These are phyloP conservation scores for Penaeus indicus DNA, from an alignment of 1,140 invertebrate genomes.

Conservation along the genomic window DNA sequence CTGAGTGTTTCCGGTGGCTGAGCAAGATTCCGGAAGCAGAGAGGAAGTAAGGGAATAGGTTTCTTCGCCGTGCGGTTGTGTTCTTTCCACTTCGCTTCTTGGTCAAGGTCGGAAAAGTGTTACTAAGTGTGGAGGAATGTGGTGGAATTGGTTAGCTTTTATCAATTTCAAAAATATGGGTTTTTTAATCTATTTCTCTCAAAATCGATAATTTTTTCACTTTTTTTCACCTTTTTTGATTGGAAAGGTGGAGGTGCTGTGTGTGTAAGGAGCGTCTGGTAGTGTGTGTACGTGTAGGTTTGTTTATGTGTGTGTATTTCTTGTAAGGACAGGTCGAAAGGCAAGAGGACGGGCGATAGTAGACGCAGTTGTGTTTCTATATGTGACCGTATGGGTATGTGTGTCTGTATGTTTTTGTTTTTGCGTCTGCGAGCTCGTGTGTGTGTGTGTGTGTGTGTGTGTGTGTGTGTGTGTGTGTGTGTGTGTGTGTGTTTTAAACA, in stretches of 20 bases:
- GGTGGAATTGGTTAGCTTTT: not conserved
- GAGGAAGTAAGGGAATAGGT: slow-evolving; percentile 15
- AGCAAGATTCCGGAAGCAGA: not conserved
- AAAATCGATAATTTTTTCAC: not conserved
- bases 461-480: too few relatives aligned
- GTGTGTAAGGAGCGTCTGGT: too few relatives aligned
- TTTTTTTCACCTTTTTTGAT: too few relatives aligned
- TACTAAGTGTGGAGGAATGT: not conserved
- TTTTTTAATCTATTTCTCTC: too few relatives aligned
- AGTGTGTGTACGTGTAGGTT: slow-evolving; percentile 13
- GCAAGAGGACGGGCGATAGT: not conserved
- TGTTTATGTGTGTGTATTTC: not conserved
- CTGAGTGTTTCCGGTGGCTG: slow-evolving; percentile 28
- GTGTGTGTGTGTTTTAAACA: too few relatives aligned
- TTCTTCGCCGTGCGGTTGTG: slow-evolving; percentile 39
- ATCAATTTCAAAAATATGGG: too few relatives aligned
- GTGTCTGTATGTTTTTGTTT: too few relatives aligned
- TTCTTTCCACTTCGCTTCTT: slow-evolving; percentile 30
- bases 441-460: too few relatives aligned
- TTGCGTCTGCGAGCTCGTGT: too few relatives aligned
- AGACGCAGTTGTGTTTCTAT: too few relatives aligned
- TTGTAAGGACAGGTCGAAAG: not conserved
- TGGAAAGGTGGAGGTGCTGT: too few relatives aligned
- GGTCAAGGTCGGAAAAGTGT: slow-evolving; percentile 21
- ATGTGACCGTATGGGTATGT: too few relatives aligned